phyloP scores from a whole-genome alignment of 2,797 vertebrate species.

The Gallinago nigripennis region DNA sequence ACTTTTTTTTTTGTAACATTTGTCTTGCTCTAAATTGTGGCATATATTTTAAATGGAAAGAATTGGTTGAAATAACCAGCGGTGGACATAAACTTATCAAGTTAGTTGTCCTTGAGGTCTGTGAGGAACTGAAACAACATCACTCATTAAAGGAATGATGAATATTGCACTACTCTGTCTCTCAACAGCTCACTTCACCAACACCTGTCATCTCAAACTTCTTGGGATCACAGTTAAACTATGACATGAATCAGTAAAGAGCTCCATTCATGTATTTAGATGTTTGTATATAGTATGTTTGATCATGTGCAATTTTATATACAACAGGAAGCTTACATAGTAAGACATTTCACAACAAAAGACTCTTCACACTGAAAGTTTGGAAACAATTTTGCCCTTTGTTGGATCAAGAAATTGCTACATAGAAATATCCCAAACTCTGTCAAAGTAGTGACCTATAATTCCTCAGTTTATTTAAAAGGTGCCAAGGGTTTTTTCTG shows the following conservation, averaged over 20 bases:
- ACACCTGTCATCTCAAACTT: neutral
- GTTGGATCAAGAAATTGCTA: neutral
- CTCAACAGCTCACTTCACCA: neutral
- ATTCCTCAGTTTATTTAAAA: neutral
- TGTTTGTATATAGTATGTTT: neutral
- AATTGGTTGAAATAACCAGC: neutral
- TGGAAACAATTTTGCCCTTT: neutral
- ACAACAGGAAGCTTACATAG: neutral
- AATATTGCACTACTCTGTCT: neutral
- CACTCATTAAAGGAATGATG: neutral
- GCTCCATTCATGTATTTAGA: neutral
- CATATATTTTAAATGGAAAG: neutral
- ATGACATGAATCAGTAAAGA: neutral
- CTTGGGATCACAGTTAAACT: neutral
- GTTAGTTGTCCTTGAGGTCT: neutral
- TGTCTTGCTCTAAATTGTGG: neutral
- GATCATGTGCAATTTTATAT: neutral
- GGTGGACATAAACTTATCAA: neutral
- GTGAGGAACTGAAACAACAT: neutral
- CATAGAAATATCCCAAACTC: accelerated
- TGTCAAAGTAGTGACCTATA: neutral
- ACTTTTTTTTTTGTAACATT: neutral
- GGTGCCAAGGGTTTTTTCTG: neutral
- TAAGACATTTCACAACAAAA: neutral
- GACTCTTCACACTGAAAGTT: neutral